These are phyloP conservation scores for Achroia grisella DNA, from an alignment of 1,140 invertebrate species.

Conservation along the genomic window DNA sequence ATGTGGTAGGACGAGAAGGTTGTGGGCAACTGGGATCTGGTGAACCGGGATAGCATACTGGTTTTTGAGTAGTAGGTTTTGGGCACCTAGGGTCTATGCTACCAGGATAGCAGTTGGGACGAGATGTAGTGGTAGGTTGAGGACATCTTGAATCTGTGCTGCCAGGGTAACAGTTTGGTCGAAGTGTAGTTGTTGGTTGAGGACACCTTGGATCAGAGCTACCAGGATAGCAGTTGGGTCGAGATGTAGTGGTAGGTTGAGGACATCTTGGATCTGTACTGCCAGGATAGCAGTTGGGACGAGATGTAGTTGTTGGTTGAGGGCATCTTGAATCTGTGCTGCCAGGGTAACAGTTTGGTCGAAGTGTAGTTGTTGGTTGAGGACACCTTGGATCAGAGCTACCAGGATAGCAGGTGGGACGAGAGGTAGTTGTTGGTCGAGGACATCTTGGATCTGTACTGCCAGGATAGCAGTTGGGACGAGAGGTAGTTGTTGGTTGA, in stretches of 20 bases:
- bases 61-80: constrained; percentile 15
- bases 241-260: constrained; percentile 7
- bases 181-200: constrained; percentile 5
- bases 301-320: constrained; percentile 30
- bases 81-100: constrained; percentile 25
- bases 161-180: constrained; percentile 33
- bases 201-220: constrained; percentile 17
- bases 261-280: constrained; percentile 22
- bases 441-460: constrained; percentile 57
- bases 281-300: constrained; percentile 53
- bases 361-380: constrained; percentile 22
- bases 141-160: constrained; percentile 49
- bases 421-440: constrained; percentile 14
- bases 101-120: constrained; percentile 34
- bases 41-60: constrained; percentile 48
- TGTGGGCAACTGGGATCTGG: constrained; percentile 55
- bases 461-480: constrained; percentile 28
- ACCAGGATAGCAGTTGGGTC: constrained; percentile 14
- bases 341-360: constrained; percentile 29
- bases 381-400: constrained; percentile 42
- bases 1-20: constrained; percentile 14
- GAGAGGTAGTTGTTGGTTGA: constrained; percentile 17
- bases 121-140: constrained; percentile 8
- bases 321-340: constrained; percentile 40
- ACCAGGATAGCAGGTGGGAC: constrained; percentile 30